phyloP scores from a whole-genome alignment of 2,797 vertebrate species.

The Lateolabrax maculatus region DNA sequence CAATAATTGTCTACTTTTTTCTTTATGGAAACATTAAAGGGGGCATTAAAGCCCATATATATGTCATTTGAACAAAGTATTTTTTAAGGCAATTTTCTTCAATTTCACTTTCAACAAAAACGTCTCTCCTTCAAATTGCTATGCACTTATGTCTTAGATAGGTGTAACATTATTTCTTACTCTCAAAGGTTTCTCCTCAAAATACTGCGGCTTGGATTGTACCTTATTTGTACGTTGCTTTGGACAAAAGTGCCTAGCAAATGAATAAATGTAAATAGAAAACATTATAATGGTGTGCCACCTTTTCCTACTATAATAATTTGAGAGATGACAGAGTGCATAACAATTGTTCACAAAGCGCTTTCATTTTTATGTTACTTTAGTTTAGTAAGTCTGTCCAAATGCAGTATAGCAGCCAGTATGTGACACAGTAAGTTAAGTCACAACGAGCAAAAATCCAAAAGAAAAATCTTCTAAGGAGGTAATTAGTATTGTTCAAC shows the following conservation, averaged over 20 bases:
- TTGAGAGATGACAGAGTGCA: background rate
- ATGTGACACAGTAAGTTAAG: background rate
- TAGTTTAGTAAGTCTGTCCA: no score
- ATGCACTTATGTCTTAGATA: background rate
- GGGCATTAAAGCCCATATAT: background rate
- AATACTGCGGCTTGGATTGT: background rate
- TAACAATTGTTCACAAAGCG: background rate
- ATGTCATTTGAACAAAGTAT: background rate
- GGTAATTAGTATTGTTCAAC: conserved; percentile 27
- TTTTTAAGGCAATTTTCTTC: background rate
- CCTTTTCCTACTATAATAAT: background rate
- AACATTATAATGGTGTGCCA: no score
- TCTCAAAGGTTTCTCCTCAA: background rate
- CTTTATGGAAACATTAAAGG: background rate
- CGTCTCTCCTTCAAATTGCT: background rate
- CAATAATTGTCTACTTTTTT: background rate
- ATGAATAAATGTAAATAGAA: background rate
- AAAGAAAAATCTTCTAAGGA: conserved; percentile 3
- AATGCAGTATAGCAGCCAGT: background rate
- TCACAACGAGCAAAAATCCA: background rate
- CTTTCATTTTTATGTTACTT: background rate
- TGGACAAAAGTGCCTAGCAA: background rate
- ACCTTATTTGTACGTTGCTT: background rate
- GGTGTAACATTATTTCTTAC: background rate
- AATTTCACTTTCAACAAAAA: background rate